A percentile compares a stretch with the other conserved stretches of the same genome.
Conservation (phyloP, 2,113 vertebrate genomes). For the Pterophyllum scalare region DNA sequence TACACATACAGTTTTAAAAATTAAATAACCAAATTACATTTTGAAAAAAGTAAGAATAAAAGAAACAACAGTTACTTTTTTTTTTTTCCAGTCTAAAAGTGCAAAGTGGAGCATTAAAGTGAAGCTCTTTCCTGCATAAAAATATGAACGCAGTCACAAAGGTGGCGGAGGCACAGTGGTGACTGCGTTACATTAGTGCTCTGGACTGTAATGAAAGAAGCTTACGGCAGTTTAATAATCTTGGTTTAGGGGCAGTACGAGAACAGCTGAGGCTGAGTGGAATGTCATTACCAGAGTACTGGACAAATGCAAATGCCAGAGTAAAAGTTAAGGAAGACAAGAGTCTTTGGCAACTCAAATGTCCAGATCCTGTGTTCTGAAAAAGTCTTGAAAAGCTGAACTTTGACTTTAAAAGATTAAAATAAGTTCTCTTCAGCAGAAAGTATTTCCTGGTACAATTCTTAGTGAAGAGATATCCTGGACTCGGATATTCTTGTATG, state of each 20-base stretch:
- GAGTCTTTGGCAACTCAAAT: accelerated
- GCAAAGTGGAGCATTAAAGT: no score
- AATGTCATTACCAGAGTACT: not conserved
- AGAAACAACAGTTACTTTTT: not conserved
- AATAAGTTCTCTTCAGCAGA: not conserved
- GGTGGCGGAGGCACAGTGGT: no score
- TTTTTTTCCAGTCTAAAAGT: not conserved
- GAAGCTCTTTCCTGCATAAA: no score
- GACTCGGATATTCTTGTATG: not conserved
- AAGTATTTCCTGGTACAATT: not conserved
- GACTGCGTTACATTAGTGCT: not conserved
- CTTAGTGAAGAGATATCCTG: not conserved
- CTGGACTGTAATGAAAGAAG: not conserved
- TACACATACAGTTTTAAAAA: not conserved
- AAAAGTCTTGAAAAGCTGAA: not conserved
- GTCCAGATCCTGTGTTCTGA: not conserved
- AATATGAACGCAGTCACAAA: no score
- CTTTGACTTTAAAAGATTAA: not conserved
- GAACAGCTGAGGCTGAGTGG: not conserved
- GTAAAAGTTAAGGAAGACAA: not conserved
- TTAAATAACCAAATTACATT: not conserved
- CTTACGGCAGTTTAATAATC: not conserved
- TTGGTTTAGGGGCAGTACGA: not conserved
- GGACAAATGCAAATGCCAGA: not conserved
- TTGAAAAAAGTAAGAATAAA: not conserved